Evolutionary conservation across 2,113 vertebrate species (phyloP), one percentile per base, ranked within the genome.

Genomic region (Epinephelus fuscoguttatus): DNA sequence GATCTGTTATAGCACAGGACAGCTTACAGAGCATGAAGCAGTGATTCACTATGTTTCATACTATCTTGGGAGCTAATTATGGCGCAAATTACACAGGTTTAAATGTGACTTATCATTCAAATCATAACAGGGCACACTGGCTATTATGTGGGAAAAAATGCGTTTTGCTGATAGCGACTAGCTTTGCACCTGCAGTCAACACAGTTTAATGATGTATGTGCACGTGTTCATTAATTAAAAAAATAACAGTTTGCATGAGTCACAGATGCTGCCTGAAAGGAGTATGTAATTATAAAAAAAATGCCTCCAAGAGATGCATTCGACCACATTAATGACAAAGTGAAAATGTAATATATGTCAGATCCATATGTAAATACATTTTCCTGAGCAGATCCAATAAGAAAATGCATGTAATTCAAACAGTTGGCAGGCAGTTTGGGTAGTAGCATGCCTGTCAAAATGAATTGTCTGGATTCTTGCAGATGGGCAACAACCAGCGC

Each of bases 391-490:
- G 37, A 81, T 71, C 62, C 6, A 69, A 72, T 83, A 72, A 62
- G 53, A 60, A 74, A 70, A 62, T 69, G 55, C 67, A 63, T 82
- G 76, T 27, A 40, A 56, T 75, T 56, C 50, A 52, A 64, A 55
- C 57, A 59, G 42, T 53, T 75, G 76, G 71, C 85, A 70, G 42
- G 27, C 68, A 17, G 42, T 66, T 67, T 56, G 45, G 45, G 45
- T 27, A 2, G 50, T 49, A 64, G 37, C 82, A 67, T n/a, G 74
- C 55, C 50, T 85, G 87, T 86, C 87, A 84, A 1, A 74, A 15
- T 19, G 50, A 49, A 90, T 81, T 72, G 76, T 67, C 64, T 83
- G 70, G 64, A 78, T 70, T 75, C 49, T 61, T 12, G n/a, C 50
- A 67, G 75, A 68, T 37, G 50, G 63, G 33, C 33, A 60, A 45